Evolutionary conservation across 1,140 invertebrate species (phyloP).

Genomic region (Drosophila sp.): DNA sequence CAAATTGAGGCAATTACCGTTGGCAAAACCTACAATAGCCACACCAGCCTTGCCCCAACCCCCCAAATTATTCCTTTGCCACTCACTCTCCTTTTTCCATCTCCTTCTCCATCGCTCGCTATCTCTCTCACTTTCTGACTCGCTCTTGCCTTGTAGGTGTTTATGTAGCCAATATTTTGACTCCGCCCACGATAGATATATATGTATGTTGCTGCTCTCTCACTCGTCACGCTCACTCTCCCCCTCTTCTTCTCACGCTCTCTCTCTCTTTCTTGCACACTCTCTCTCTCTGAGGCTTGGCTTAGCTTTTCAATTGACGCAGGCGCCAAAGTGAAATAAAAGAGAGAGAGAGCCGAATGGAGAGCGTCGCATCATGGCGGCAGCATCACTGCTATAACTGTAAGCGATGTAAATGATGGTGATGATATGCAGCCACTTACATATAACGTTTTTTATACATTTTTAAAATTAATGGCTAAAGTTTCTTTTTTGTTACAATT

Average conservation of each 20-base stretch:
- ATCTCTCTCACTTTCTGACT: not conserved
- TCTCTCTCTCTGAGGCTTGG: conserved; percentile 23
- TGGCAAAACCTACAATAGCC: conserved; percentile 8
- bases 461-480: conserved; percentile 61
- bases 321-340: conserved; percentile 31
- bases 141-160: conserved; percentile 15
- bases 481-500: conserved; percentile 42
- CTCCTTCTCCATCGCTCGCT: not conserved
- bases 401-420: conserved; percentile 19
- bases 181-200: conserved; percentile 57
- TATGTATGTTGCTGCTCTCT: conserved; percentile 15
- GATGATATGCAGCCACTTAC: conserved; percentile 29
- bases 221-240: conserved; percentile 13
- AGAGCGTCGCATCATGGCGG: conserved; percentile 52
- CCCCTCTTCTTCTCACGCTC: conserved; percentile 18
- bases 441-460: conserved; percentile 51
- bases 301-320: conserved; percentile 32
- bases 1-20: conserved; percentile 77
- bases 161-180: conserved; percentile 38
- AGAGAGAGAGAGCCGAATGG: conserved; percentile 20
- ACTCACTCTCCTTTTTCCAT: conserved; percentile 3
- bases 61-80: conserved; percentile 24
- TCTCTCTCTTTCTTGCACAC: conserved; percentile 5
- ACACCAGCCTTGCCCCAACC: conserved; percentile 27
- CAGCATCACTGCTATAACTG: conserved; percentile 1